phyloP scores from a whole-genome alignment of 2,113 vertebrate species.

The Menura novaehollandiae region DNA sequence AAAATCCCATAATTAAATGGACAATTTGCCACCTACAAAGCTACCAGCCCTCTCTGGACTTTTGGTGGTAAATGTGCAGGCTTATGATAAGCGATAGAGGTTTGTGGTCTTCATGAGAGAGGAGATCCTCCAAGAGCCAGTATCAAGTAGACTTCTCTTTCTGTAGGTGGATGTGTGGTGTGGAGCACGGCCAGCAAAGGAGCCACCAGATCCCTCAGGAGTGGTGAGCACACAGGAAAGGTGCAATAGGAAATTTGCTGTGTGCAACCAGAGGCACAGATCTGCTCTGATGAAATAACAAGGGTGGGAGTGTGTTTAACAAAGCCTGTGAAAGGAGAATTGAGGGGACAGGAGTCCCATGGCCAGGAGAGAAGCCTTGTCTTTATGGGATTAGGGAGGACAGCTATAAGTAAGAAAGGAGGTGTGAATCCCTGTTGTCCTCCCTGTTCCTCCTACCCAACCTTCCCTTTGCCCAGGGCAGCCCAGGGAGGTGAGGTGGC shows the following conservation, averaged over 20 bases:
- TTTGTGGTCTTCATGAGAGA: neutral
- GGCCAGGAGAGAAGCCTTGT: neutral
- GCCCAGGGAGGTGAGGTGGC: neutral
- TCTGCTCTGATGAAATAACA: neutral
- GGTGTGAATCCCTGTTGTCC: too few relatives aligned
- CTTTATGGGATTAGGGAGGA: neutral
- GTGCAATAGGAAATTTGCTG: neutral
- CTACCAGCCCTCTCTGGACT: neutral
- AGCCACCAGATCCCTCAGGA: neutral
- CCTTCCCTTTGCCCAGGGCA: neutral
- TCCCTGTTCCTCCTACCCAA: neutral
- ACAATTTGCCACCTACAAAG: neutral
- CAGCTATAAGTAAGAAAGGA: neutral
- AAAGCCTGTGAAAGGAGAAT: neutral
- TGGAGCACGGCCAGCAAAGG: neutral
- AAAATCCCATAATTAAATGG: neutral
- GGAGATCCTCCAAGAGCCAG: neutral
- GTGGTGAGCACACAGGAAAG: neutral
- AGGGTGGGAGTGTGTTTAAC: neutral
- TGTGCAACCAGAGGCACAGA: too few relatives aligned
- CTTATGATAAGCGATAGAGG: neutral
- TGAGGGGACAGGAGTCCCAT: neutral
- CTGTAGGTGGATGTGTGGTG: neutral
- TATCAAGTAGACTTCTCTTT: neutral
- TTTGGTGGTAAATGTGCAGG: neutral